phyloP scores from a whole-genome alignment of 2,797 vertebrate genomes.

The Manis javanica region DNA sequence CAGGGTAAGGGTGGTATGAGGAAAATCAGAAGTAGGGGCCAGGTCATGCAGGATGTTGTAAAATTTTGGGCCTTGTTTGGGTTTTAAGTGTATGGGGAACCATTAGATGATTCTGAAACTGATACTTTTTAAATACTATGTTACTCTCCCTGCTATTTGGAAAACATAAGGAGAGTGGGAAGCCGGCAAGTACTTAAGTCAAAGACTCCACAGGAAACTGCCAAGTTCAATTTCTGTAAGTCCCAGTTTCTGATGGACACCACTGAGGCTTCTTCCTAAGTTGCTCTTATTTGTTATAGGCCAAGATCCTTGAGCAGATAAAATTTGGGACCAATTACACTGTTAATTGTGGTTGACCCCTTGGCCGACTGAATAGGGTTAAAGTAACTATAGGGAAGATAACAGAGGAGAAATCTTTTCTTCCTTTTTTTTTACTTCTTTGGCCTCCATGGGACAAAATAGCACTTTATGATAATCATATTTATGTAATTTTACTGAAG shows the following conservation, averaged over 20 bases:
- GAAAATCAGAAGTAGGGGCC: not conserved
- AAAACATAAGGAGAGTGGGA: not conserved
- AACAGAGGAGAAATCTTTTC: not conserved
- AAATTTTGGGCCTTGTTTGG: not conserved
- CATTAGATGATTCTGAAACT: not conserved
- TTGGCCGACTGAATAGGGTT: not conserved
- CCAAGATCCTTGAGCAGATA: not conserved
- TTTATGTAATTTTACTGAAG: not conserved
- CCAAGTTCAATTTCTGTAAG: not conserved
- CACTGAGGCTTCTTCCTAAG: not conserved
- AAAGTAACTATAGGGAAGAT: not conserved
- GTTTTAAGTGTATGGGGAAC: not conserved
- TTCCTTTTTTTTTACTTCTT: not conserved
- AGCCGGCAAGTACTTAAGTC: not conserved
- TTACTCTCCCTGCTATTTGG: not conserved
- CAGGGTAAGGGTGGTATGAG: too few species aligned
- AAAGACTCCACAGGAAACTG: not conserved
- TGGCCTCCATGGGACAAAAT: not conserved
- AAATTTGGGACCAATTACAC: not conserved
- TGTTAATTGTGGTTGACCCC: not conserved
- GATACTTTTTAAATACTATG: not conserved
- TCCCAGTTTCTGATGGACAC: not conserved
- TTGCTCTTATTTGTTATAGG: not conserved
- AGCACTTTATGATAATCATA: not conserved
- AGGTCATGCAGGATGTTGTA: not conserved